Evolutionary conservation across 2,797 vertebrate genomes (phyloP), one percentile per base, ranked within the genome.

Genomic region (Aythya fuligula): DNA sequence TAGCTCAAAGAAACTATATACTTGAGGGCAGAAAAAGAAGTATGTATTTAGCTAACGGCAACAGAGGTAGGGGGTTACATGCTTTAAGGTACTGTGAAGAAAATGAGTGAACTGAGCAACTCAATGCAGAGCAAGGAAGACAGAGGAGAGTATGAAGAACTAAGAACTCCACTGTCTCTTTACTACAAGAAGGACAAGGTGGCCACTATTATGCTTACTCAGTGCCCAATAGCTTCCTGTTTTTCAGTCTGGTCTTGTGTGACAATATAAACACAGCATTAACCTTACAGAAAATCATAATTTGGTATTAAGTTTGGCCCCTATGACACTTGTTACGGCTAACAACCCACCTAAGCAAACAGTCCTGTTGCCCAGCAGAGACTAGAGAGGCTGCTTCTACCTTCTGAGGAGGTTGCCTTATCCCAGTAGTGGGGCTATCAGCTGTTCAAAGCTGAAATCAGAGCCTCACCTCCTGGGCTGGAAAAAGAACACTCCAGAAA

Each of bases 1-100:
- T 41, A 64, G 12, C 6, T 64, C 43, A 51, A 76, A 78, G 24
- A 60, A 90, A 51, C 11, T 16, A 1, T 18, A 4, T 25, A 13
- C 6, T 11, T 1, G 0, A 41, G 11, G 36, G 22, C 0, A 64
- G 34, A 60, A 64, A 54, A 64, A 41, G 15, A 49, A 41, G 3
- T 5, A 56, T 30, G 38, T 58, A 1, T 18, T n/a, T 70, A 17
- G 19, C 61, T 64, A 65, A 70, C 7, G 1, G 0, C 28, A 45
- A 73, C 9, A 67, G 41, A 57, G 22, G 27, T 0, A 69, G 28
- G 14, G 65, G 28, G 20, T 22, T 38, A 12, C 4, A 1, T 54
- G 8, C 9, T 49, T 66, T 62, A 58, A 62, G 45, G 41, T 54
- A 58, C 34, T 41, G 3, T 32, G 43, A 91, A 75, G 34, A 22